Evolutionary conservation across 2,113 vertebrate species (phyloP), one percentile per base, ranked within the genome.

Genomic region (Cyrtonyx montezumae): DNA sequence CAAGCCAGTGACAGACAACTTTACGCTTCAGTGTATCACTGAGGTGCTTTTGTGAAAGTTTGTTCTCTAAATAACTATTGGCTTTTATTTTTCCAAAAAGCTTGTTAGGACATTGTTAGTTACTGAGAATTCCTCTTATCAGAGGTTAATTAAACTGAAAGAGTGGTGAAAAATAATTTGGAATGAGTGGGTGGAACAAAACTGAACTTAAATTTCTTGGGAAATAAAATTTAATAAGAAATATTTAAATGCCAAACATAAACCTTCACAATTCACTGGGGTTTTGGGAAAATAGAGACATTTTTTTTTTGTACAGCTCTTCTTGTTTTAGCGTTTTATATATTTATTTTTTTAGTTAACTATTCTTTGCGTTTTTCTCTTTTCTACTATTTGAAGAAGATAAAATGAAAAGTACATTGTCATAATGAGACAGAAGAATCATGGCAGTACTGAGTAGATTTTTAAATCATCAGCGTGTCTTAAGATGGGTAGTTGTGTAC

Each of bases 401-500:
- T n/a, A 36, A 84, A 84, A 56, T 55, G 68, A 69, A 14, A 36
- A 61, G 9, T 75, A 23, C 4, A 5, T 78, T 45, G 63, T 91
- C 1, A 1, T 78, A 67, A 18, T 56, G 25, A 75, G 49, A 16
- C 40, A 75, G 18, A 55, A 77, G 37, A 75, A 34, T 80, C 12
- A 7, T 43, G 58, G 73, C 20, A 91, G 28, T 20, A 43, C 32
- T 62, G 45, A 69, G 7, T 77, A 7, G 73, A 80, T 82, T 88
- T 90, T 95, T 43, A 86, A 93, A 69, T 61, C 19, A 17, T 74
- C 11, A 9, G 11, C 48, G 71, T 28, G 78, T 40, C 62, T 90
- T 58, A 81, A 81, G 26, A 94, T 71, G 51, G 88, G 65, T 66
- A 8, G 26, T 68, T 88, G 53, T 94, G 68, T 91, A 81, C 58